Conservation (phyloP, 2,888 invertebrate genomes). For the Drepana falcataria region DNA sequence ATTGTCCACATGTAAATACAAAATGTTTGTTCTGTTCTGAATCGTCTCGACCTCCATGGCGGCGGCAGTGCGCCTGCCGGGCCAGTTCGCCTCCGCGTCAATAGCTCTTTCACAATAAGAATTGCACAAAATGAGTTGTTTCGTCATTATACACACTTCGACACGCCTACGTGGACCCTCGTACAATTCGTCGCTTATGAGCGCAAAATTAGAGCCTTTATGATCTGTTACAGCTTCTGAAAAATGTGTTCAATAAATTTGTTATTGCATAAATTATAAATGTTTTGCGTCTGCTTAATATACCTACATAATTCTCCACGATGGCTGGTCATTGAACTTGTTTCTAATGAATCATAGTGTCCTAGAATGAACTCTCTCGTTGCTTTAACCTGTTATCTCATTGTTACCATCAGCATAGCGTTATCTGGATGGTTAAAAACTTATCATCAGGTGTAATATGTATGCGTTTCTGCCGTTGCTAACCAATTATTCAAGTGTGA, state of each 20-base stretch:
- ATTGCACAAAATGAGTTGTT: constrained; percentile 68
- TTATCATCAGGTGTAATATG: not conserved
- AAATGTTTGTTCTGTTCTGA: constrained; percentile 23
- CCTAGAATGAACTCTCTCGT: not conserved
- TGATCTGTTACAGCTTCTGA: constrained; percentile 7
- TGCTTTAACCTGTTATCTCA: not conserved
- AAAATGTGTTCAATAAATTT: not conserved
- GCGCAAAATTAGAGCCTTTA: constrained; percentile 17
- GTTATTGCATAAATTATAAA: not conserved
- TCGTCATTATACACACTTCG: constrained; percentile 60
- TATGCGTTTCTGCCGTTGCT: constrained; percentile 16
- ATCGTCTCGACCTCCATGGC: constrained; percentile 43
- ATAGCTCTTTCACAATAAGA: constrained; percentile 68
- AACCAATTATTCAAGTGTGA: constrained; percentile 21
- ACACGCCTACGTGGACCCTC: constrained; percentile 61
- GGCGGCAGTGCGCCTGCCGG: constrained; percentile 16
- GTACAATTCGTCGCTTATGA: constrained; percentile 39
- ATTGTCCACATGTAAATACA: constrained; percentile 18
- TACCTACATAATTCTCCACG: not conserved
- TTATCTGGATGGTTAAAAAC: not conserved
- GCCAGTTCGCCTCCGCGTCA: constrained; percentile 51
- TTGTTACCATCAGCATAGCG: not conserved
- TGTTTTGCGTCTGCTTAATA: not conserved
- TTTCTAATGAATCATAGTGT: constrained; percentile 18
- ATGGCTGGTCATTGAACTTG: constrained; percentile 20